Evolutionary conservation across 2,888 invertebrate genomes (phyloP), one percentile per base, ranked within the genome.

Genomic region (Chesias legatella): DNA sequence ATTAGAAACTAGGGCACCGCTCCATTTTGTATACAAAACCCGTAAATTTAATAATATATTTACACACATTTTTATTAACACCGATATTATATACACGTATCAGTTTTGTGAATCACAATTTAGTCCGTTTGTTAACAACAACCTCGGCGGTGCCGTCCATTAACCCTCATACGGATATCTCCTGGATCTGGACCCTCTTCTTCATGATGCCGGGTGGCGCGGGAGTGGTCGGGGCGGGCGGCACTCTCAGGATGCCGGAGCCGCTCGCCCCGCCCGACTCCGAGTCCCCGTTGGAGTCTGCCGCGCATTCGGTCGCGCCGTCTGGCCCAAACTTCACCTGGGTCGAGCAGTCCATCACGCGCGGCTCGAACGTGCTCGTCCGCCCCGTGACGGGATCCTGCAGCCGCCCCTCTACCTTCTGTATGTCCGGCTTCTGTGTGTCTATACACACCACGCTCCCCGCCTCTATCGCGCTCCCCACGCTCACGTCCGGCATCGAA

Each of bases 101-200:
- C 24, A 51, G 51, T 42, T 40, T 48, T 41, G 53, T 45, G 43
- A 66, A 69, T 82, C 75, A 88, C 73, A 86, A 79, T 56, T 85
- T 78, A 62, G 85, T 88, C 68, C 84, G 68, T 69, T 84, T 79
- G 46, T 84, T 86, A 48, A 85, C 76, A 52, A 88, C 82, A 43
- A 86, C 71, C 65, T 81, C 84, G 37, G 73, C 73, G 62, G 73
- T 59, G 62, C 73, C 66, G 61, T 80, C 78, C 44, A 82, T 74
- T 56, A 79, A 85, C 68, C 76, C 88, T 93, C 91, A 96, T 88
- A 96, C 96, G 48, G 95, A 95, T 88, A 96, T 96, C 81, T 96
- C 96, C 81, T 95, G 95, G 76, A 96, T 96, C 88, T 96, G 96
- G 64, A 96, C 96, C 78, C 96, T 91, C 82, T 96, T 96, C 83